phyloP scores from a whole-genome alignment of 2,797 vertebrate species.

The Onychomys arenicola region DNA sequence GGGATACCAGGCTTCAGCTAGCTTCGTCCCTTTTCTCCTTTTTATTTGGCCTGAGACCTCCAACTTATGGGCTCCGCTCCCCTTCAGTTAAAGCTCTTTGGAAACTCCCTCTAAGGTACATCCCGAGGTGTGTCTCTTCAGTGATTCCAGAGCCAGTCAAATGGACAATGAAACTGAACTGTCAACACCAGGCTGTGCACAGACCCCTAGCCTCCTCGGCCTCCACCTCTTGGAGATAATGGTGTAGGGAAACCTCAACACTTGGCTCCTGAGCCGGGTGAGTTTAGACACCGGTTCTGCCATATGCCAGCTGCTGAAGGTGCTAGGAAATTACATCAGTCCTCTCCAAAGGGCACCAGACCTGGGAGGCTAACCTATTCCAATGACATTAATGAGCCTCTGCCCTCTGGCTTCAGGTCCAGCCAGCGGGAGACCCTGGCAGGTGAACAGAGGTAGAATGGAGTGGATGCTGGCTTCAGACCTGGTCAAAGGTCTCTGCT shows the following conservation, averaged over 20 bases:
- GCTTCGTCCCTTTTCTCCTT: not conserved
- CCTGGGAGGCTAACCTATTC: not conserved
- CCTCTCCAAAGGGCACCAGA: not conserved
- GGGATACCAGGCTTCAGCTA: not conserved
- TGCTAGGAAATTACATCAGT: not conserved
- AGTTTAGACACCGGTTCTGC: not conserved
- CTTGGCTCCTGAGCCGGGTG: not conserved
- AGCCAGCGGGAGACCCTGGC: not conserved
- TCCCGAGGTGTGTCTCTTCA: not conserved
- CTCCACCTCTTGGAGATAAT: not conserved
- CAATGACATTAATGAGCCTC: not conserved
- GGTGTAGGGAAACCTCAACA: not conserved
- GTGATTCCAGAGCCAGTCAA: not conserved
- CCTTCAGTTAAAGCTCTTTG: not conserved
- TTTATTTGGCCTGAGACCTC: not conserved
- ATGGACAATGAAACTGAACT: not conserved
- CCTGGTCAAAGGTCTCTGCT: not conserved
- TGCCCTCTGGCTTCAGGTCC: not conserved
- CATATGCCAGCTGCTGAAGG: not conserved
- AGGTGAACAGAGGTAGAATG: not conserved
- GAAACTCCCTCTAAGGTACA: not conserved
- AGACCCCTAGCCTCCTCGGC: not conserved
- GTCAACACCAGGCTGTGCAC: not conserved
- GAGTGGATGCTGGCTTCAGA: not conserved
- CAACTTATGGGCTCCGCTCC: not conserved